Base-by-base conservation (phyloP, 2,888 invertebrate genomes). In the Sarcophaga caerulescens region DNA sequence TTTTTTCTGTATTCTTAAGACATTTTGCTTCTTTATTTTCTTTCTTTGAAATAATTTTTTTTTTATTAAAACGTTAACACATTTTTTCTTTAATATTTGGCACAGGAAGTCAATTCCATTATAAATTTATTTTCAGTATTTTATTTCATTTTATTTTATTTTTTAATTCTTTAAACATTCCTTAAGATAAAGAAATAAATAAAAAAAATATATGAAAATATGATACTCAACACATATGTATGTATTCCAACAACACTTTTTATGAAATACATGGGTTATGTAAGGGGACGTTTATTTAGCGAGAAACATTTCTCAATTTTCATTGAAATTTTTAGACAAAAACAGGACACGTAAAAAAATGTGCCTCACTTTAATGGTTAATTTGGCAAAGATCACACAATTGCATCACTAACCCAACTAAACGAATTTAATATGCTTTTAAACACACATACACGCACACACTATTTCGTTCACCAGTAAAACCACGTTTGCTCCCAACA, bases 331-430 rank as follows among this genome's bases (percentile, higher is more conserved):
- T 71, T 23, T 63, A 35, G 10, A 76, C 62, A 23, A 81, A 62
- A 69, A 70, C 60, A 35, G 73, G 14, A 35, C 47, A 25, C 60
- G 44, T 57, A 17, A 63, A 52, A 81, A 76, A 81, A 59, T 35
- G 65, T 35, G 65, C 21, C 74, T 69, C 17, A 69, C 1, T 35
- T 25, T 68, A 66, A 45, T 25, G 21, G 44, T 25, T 21, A 57
- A 73, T 84, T 35, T 77, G 73, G 59, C 59, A 69, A 73, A 69
- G 23, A 47, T 73, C 73, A 71, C 68, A 74, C 21, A 25, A 74
- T 23, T 62, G 25, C 78, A 25, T 14, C 70, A 71, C 63, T 14
- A 4, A 23, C 14, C 76, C 63, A 21, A 74, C 57, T 45, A 63
- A 74, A 45, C 52, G 12, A 52, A 11, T 52, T 57, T 4, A 66